Percentiles rank a stretch among this genome's conserved stretches.
These are phyloP conservation scores for Epizoanthus illoricatus DNA, from an alignment of 92 coral and sea anemone genomes.

Conservation along the genomic window DNA sequence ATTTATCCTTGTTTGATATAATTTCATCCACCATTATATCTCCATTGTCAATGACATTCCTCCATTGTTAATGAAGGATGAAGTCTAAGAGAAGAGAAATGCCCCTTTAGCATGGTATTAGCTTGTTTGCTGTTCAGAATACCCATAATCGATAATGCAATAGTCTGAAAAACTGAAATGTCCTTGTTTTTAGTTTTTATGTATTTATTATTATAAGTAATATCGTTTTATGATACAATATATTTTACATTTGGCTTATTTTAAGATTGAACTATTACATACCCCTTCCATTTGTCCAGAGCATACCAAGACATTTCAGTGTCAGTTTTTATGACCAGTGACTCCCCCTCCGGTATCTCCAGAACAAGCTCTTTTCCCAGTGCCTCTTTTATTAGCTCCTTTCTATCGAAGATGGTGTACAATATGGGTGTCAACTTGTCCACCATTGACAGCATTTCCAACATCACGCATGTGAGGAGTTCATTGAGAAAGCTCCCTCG, in stretches of 20 bases:
- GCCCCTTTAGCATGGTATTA: constrained; percentile 9
- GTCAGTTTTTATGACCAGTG: too few species aligned
- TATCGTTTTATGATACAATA: too few species aligned
- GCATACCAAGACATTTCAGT: too few species aligned
- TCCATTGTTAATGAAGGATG: constrained; percentile 24
- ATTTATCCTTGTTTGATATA: constrained; percentile 26
- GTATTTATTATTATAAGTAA: too few species aligned
- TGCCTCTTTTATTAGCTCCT: not conserved
- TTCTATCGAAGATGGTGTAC: not conserved
- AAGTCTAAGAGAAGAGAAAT: constrained; percentile 42
- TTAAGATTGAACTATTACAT: too few species aligned
- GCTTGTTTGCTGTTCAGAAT: constrained; percentile 1
- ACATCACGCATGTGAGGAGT: not conserved
- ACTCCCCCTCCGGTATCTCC: not conserved
- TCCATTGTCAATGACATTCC: too few species aligned
- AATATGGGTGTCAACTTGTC: too few species aligned
- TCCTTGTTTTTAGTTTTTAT: too few species aligned
- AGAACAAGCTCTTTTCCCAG: not conserved
- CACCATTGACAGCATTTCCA: too few species aligned
- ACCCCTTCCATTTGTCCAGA: too few species aligned
- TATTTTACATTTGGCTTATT: too few species aligned
- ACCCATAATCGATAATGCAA: constrained; percentile 34
- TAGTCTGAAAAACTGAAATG: too few species aligned
- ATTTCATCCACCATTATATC: constrained; percentile 42
- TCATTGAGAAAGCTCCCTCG: not conserved